A percentile compares a stretch with the other conserved stretches of the same genome.
Evolutionary conservation across 30 jellyfish, hydroid and myxozoan genomes (phyloP).

Genomic region (Pseudorhiza aurosa): DNA sequence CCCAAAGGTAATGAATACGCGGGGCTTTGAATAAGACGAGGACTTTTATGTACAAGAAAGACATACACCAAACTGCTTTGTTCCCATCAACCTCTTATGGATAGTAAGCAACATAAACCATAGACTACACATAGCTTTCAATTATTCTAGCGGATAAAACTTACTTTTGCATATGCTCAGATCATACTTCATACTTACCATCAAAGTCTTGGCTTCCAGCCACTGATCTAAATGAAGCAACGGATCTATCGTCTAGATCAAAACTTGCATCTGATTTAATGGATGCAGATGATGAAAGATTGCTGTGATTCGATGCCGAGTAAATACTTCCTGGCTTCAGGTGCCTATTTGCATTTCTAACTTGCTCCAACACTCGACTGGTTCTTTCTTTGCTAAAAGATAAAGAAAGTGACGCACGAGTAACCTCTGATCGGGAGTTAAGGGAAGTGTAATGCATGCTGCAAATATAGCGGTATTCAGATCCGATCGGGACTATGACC

Average conservation of each 20-base stretch:
- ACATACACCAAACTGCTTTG: too few relatives aligned
- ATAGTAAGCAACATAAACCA: not conserved
- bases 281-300: constrained; percentile 55
- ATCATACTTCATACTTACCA: constrained; percentile 16
- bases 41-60: too few relatives aligned
- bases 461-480: too few relatives aligned
- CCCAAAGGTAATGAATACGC: too few relatives aligned
- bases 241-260: constrained; percentile 42
- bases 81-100: not conserved
- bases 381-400: constrained; percentile 54
- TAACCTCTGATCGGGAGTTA: too few relatives aligned
- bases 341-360: constrained; percentile 41
- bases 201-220: constrained; percentile 56
- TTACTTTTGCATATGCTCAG: too few relatives aligned
- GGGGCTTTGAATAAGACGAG: too few relatives aligned
- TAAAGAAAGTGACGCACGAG: not conserved
- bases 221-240: constrained; percentile 38
- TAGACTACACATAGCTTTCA: too few relatives aligned
- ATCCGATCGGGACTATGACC: too few relatives aligned
- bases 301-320: constrained; percentile 42
- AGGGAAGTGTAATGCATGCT: too few relatives aligned
- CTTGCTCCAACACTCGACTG: constrained; percentile 46
- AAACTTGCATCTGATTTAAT: constrained; percentile 41
- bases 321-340: constrained; percentile 53
- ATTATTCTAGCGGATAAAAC: too few relatives aligned